Conservation (phyloP, 2,888 invertebrate genomes). For the Plebejus anna region DNA sequence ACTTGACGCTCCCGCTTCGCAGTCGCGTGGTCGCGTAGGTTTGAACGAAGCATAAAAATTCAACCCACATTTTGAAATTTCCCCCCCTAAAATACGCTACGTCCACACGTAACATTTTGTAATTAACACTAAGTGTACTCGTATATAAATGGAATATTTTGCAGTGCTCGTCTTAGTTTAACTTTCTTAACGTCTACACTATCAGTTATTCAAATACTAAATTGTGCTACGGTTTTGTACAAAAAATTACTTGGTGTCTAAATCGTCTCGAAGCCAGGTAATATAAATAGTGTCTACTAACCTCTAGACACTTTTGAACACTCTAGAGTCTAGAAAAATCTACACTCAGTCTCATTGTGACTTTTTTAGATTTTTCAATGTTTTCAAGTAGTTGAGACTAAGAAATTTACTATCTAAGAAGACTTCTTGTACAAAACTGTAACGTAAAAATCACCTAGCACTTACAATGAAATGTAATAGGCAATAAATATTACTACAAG, state of each 20-base stretch:
- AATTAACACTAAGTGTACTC: conserved; percentile 43
- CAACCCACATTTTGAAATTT: conserved; percentile 18
- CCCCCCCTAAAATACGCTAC: background rate
- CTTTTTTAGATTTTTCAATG: background rate
- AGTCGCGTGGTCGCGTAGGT: too few species aligned
- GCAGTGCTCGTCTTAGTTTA: conserved; percentile 47
- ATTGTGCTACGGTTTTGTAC: conserved; percentile 41
- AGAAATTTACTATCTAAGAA: conserved; percentile 37
- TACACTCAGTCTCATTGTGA: conserved; percentile 16
- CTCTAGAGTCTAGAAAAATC: conserved; percentile 11
- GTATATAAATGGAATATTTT: conserved; percentile 47
- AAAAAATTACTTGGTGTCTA: conserved; percentile 30
- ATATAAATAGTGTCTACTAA: background rate
- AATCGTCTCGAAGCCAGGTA: background rate
- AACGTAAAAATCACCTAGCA: conserved; percentile 45
- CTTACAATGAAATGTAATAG: conserved; percentile 59
- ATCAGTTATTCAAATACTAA: conserved; percentile 54
- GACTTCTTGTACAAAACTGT: conserved; percentile 44
- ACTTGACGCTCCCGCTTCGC: too few species aligned
- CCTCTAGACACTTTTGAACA: background rate
- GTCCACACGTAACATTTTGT: conserved; percentile 30
- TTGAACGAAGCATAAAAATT: background rate
- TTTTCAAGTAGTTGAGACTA: conserved; percentile 19
- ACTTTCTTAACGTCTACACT: conserved; percentile 52
- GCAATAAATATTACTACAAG: conserved; percentile 56